Evolutionary conservation across 2,797 vertebrate species (phyloP), one percentile per base, ranked within the genome.

Genomic region (Takifugu rubripes): DNA sequence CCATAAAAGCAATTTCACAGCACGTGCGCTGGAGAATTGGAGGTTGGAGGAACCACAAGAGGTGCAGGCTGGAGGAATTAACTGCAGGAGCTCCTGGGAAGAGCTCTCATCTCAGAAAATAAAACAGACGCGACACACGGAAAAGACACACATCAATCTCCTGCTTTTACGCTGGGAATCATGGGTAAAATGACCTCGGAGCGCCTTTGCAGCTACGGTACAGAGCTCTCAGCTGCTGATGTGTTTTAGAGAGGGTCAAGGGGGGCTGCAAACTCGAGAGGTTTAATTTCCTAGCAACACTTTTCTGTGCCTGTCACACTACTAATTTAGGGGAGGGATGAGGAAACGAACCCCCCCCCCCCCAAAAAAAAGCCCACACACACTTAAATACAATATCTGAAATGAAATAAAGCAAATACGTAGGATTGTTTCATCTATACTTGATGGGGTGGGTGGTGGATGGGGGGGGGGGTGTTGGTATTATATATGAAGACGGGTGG

Each of bases 1-100:
- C 56, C 52, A 61, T 67, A 59, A 72, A 82, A 75, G 76, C 77
- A 76, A 82, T 78, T 84, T 82, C 70, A 81, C 75, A 88, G 68
- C 70, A 72, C 76, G 61, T 77, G 78, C 56, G 14, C 75, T 44
- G 44, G 59, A 56, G 61, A 77, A 73, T 58, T 40, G 36, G 72
- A 74, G 59, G 66, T 73, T 65, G 59, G 61, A 50, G 52, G 52
- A 61, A 52, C 66, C 56, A 54, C 58, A 54, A 49, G 71, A 60
- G 68, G 58, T 15, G n/a, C 21, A 44, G 51, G 51, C n/a, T 24
- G 52, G n/a, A 26, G 43, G 62, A 75, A 74, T 47, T 59, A 62
- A 64, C 36, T 1, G 36, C 36, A 14, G 36, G 36, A 40, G 36
- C 11, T 40, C 36, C 1, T 65, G 1, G 15, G 43, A n/a, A 3